Conservation (phyloP, 2,888 invertebrate species). For the Parnassius orleans region DNA sequence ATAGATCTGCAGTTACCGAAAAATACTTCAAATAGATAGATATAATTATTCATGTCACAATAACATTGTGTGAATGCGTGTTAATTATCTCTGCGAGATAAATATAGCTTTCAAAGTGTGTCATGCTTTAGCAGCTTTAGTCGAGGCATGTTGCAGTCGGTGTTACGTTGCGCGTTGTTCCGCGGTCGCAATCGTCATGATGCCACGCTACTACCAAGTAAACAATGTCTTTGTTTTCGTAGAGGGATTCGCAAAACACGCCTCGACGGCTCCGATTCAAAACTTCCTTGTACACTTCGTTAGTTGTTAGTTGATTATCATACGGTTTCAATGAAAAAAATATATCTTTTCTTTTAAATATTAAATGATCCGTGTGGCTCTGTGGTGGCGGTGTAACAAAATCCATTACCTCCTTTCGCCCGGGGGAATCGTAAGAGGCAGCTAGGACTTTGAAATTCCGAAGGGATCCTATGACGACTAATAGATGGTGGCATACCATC, state of each 20-base stretch:
- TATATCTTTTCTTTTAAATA: too few relatives aligned
- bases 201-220: constrained; percentile 34
- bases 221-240: constrained; percentile 62
- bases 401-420: too few relatives aligned
- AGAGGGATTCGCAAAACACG: constrained; percentile 23
- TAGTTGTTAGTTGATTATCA: not conserved
- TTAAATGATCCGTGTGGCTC: too few relatives aligned
- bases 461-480: too few relatives aligned
- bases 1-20: too few relatives aligned
- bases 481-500: too few relatives aligned
- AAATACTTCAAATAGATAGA: too few relatives aligned
- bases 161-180: constrained; percentile 28
- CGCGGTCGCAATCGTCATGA: constrained; percentile 2
- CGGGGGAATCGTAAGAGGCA: too few relatives aligned
- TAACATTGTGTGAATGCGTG: constrained; percentile 5
- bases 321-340: too few relatives aligned
- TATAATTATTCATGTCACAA: not conserved
- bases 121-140: constrained; percentile 18
- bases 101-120: constrained; percentile 22
- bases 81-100: constrained; percentile 8
- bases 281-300: constrained; percentile 16
- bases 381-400: too few relatives aligned
- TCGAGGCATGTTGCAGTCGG: constrained; percentile 15
- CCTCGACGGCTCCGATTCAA: constrained; percentile 14
- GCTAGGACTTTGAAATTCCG: too few relatives aligned